A percentile compares a stretch with the other conserved stretches of the same genome.
These are phyloP conservation scores for Danio tinwini DNA, from an alignment of 2,797 vertebrate species.

Conservation along the genomic window DNA sequence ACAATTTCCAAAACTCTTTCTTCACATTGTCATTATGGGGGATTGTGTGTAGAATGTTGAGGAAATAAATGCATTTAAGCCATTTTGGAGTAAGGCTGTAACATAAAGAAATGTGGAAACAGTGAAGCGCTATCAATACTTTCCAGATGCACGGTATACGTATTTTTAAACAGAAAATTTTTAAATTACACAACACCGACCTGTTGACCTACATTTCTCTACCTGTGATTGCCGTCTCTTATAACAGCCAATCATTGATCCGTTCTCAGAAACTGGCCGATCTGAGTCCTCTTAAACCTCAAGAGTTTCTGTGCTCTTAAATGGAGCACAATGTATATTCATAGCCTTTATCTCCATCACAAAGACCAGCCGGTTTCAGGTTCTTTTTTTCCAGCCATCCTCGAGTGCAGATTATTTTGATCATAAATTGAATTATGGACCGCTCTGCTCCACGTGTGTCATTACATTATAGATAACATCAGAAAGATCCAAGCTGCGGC, in stretches of 20 bases:
- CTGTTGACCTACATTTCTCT: not conserved
- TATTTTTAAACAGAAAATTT: no score
- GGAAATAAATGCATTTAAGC: no score
- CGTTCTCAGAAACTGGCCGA: not conserved
- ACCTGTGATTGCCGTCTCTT: not conserved
- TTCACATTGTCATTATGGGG: no score
- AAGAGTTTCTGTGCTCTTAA: not conserved
- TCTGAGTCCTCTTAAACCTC: not conserved
- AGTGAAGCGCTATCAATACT: no score
- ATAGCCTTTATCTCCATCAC: not conserved
- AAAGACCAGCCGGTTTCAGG: not conserved
- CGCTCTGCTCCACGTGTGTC: not conserved
- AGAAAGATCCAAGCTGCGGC: constrained; percentile 10
- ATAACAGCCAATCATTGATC: not conserved
- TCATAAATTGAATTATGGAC: constrained; percentile 33
- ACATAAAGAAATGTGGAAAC: no score
- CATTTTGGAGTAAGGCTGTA: no score
- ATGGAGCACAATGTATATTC: not conserved
- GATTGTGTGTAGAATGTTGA: no score
- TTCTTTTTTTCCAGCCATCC: not conserved
- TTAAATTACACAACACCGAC: no score
- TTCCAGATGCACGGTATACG: no score
- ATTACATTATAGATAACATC: constrained; percentile 27
- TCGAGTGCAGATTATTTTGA: constrained; percentile 37
- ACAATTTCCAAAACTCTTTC: no score